Percentiles rank a stretch among this genome's conserved stretches.
Evolutionary conservation across 2,888 invertebrate genomes (phyloP).

Genomic region (Camponotus fellah): DNA sequence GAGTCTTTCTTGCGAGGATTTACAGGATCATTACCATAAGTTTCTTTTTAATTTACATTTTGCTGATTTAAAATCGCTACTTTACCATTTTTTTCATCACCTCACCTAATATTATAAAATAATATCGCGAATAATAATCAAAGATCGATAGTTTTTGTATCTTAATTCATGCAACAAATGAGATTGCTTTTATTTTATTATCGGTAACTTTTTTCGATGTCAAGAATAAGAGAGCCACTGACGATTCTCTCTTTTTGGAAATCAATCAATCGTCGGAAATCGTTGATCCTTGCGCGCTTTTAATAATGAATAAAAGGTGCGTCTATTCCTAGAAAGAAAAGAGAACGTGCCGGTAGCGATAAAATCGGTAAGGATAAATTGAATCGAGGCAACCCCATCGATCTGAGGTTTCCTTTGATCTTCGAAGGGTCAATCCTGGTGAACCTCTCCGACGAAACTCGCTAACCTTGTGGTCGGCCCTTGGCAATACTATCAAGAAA

Average conservation of each 20-base stretch:
- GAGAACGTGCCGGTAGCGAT: constrained; percentile 65
- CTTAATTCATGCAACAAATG: not conserved
- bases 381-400: constrained; percentile 78
- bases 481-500: constrained; percentile 68
- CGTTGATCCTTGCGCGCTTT: constrained; percentile 56
- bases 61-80: constrained; percentile 8
- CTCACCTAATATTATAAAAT: not conserved
- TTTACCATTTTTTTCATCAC: not conserved
- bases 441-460: constrained; percentile 63
- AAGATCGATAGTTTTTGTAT: constrained; percentile 38
- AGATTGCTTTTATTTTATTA: constrained; percentile 54
- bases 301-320: constrained; percentile 74
- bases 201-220: constrained; percentile 28
- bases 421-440: constrained; percentile 71
- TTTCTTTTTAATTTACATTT: constrained; percentile 38
- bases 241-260: constrained; percentile 45
- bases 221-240: constrained; percentile 20
- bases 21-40: constrained; percentile 38
- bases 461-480: constrained; percentile 70
- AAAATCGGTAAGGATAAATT: constrained; percentile 78
- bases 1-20: constrained; percentile 8
- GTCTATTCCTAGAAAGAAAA: constrained; percentile 63
- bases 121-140: not conserved
- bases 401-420: constrained; percentile 77
- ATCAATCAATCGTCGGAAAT: constrained; percentile 56